A percentile compares a stretch with the other conserved stretches of the same genome.
Evolutionary conservation across 2,888 invertebrate species (phyloP).

Genomic region (Alsophila aescularia): DNA sequence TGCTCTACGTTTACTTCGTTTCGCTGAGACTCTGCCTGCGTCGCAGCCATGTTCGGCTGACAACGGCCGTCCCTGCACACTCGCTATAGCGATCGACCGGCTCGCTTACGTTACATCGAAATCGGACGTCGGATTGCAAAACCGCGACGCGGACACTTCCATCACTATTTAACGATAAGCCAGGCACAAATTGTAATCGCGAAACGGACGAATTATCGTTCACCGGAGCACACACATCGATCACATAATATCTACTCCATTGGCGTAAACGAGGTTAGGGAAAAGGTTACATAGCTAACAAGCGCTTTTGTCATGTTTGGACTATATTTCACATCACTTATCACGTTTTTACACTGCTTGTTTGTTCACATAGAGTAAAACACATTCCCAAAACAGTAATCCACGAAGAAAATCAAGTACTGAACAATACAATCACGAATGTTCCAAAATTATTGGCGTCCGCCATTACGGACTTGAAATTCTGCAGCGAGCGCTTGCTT

Average conservation of each 20-base stretch:
- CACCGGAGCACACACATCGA: conserved; percentile 89
- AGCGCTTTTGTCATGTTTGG: conserved; percentile 83
- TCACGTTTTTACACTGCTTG: conserved; percentile 71
- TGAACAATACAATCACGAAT: conserved; percentile 83
- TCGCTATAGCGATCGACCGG: conserved; percentile 85
- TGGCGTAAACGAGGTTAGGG: conserved; percentile 91
- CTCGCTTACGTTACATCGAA: conserved; percentile 84
- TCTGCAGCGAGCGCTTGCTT: conserved; percentile 76
- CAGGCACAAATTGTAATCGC: conserved; percentile 75
- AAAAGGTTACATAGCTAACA: conserved; percentile 88
- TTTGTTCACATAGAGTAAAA: conserved; percentile 66
- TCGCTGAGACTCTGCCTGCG: conserved; percentile 93
- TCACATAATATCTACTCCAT: conserved; percentile 88
- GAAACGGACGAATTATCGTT: conserved; percentile 85
- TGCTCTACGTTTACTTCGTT: conserved; percentile 89
- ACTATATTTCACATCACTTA: conserved; percentile 79
- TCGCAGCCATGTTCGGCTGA: conserved; percentile 92
- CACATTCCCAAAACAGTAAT: conserved; percentile 69
- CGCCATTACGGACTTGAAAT: conserved; percentile 83
- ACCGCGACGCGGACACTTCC: conserved; percentile 84
- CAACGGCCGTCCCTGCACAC: conserved; percentile 84
- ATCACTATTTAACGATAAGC: conserved; percentile 78
- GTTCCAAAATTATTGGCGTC: conserved; percentile 84
- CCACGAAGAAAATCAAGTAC: conserved; percentile 69
- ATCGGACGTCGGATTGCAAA: conserved; percentile 82